These are phyloP conservation scores for Agrypnia vestita DNA, from an alignment of 1,140 invertebrate genomes.

Conservation along the genomic window DNA sequence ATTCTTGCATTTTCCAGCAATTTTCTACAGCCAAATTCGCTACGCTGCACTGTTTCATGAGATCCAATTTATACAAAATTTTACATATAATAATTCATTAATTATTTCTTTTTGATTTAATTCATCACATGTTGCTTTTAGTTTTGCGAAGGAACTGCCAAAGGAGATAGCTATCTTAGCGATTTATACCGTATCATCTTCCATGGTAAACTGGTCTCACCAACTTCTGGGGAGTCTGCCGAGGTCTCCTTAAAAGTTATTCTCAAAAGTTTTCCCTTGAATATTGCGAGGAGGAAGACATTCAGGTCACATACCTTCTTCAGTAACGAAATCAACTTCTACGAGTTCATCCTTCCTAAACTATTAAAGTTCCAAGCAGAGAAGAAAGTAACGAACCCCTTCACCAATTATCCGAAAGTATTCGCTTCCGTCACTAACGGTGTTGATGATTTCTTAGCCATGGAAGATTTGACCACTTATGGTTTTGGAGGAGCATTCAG, in stretches of 20 bases:
- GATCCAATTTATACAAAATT: too few species aligned
- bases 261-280: slow-evolving; percentile 75
- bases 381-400: slow-evolving; percentile 70
- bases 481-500: slow-evolving; percentile 72
- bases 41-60: too few species aligned
- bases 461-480: slow-evolving; percentile 76
- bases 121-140: slow-evolving; percentile 21
- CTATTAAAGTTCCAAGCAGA: slow-evolving; percentile 69
- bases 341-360: slow-evolving; percentile 71
- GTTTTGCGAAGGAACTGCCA: slow-evolving; percentile 61
- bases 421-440: slow-evolving; percentile 75
- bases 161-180: slow-evolving; percentile 78
- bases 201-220: slow-evolving; percentile 64
- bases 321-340: slow-evolving; percentile 76
- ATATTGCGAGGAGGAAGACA: slow-evolving; percentile 73
- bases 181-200: slow-evolving; percentile 71
- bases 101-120: neutral
- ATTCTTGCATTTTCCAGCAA: too few species aligned
- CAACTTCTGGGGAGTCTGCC: slow-evolving; percentile 60
- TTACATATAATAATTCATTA: too few species aligned
- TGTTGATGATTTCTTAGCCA: slow-evolving; percentile 77
- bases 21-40: too few species aligned
- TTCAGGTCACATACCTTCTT: slow-evolving; percentile 77
- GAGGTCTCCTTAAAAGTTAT: slow-evolving; percentile 66
- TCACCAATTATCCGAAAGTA: slow-evolving; percentile 73